Evolutionary conservation across 2,797 vertebrate genomes (phyloP), one percentile per base, ranked within the genome.

Genomic region (Aselliscus stoliczkanus): DNA sequence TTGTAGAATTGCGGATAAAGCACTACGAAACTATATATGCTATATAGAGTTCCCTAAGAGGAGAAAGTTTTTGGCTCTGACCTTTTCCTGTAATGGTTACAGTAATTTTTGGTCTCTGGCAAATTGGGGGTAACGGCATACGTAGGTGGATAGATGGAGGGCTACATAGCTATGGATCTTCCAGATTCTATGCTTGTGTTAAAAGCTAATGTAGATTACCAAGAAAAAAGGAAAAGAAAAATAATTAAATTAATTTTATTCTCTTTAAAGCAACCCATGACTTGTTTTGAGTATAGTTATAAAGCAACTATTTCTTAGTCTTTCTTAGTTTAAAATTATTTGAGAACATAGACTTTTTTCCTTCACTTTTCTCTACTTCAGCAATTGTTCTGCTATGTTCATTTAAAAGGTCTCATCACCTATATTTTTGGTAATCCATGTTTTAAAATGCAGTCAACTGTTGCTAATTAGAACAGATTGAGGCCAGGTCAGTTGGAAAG

Each of bases 391-490:
- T 0, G 1, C 84, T 77, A 14, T 21, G 11, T 56, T 94, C 83
- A 47, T 76, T 73, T 62, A 39, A 93, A 94, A 91, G 70, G 44
- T 4, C 23, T 3, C 23, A 62, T 76, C 56, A 84, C 56, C 42
- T 93, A 27, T 14, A 65, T 64, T 93, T 96, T 72, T 90, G 60
- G n/a, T 82, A 95, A 92, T 86, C 25, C 14, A 88, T 90, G 65
- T 93, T 92, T 88, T 80, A 88, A 90, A 95, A 83, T 92, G 77
- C 93, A 94, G 62, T 89, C n/a, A 60, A 92, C 80, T 0, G 13
- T 80, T 34, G 75, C 44, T 90, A 94, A 97, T 96, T 91, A 87
- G 96, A 97, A 88, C 62, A 97, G 47, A 96, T 2, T 87, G 92
- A 85, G 85, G 87, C 81, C 83, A 94, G 77, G 92, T 95, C 90